Evolutionary conservation across 2,888 invertebrate species (phyloP), one percentile per base, ranked within the genome.

Genomic region (Biston stratarius): DNA sequence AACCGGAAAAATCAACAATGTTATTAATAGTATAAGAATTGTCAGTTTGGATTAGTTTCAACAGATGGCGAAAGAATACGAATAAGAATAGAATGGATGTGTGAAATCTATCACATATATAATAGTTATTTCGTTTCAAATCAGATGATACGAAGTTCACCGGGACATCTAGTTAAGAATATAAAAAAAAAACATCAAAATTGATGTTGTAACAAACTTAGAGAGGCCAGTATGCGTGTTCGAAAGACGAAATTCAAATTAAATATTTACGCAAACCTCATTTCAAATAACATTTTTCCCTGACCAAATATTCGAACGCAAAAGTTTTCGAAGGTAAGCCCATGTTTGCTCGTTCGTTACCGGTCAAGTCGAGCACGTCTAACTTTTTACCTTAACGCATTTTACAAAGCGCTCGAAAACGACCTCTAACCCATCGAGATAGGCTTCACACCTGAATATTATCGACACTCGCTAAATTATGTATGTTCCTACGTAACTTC

Each of bases 321-420:
- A 72, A 72, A 70, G 57, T 72, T 72, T 68, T 55, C 36, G 64
- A 68, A 70, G 69, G 70, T 72, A 67, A 63, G 67, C 70, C 70
- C 58, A 67, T 62, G 72, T 72, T 69, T 66, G 70, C 72, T 45
- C 59, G 62, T 66, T 70, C 70, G 68, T 70, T 68, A 68, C 68
- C 61, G 63, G 67, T 58, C 67, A 62, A 67, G 53, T 67, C 67
- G 14, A 52, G 53, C 67, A 44, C 58, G 48, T n/a, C 34, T 62
- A 67, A 67, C 67, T 62, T 61, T 65, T 59, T 62, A 62, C 67
- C 67, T 62, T 62, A 48, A 48, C 14, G 24, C 55, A 34, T 62
- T 58, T 42, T 34, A 9, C 6, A n/a, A 38, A 24, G 12, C 64
- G 57, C 38, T 15, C 59, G 8, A 72, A 70, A 66, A 8, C 56